A percentile compares a stretch with the other conserved stretches of the same genome.
phyloP scores from a whole-genome alignment of 2,113 vertebrate species.

The Ceyx margarethae region DNA sequence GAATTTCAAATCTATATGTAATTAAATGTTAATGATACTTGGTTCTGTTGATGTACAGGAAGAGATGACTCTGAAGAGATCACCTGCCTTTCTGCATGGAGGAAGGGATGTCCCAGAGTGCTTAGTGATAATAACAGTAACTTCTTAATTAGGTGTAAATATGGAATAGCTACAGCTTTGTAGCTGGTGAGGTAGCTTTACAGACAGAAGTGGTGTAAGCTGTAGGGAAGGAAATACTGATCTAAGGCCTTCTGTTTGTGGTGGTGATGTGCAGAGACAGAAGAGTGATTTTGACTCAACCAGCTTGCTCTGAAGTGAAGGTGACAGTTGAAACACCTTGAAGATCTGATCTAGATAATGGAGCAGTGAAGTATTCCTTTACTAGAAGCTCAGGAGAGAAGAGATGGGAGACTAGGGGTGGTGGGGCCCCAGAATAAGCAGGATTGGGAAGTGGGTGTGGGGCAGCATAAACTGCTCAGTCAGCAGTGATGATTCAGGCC shows the following conservation, averaged over 20 bases:
- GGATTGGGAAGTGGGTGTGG: neutral
- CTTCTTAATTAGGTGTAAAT: neutral
- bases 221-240: neutral
- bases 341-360: neutral
- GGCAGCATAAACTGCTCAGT: neutral
- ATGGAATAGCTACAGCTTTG: neutral
- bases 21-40: slow-evolving; percentile 13
- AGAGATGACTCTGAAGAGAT: neutral
- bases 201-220: neutral
- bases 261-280: neutral
- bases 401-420: neutral
- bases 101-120: neutral
- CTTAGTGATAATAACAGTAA: neutral
- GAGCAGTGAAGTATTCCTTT: neutral
- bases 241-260: neutral
- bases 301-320: neutral
- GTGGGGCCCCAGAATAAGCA: neutral
- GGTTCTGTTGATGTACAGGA: neutral
- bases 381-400: neutral
- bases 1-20: neutral
- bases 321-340: neutral
- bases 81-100: neutral
- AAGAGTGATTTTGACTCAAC: neutral
- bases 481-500: neutral
- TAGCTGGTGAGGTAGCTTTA: neutral